A percentile compares a stretch with the other conserved stretches of the same genome.
phyloP scores from a whole-genome alignment of 2,113 vertebrate species.

The Erpornis zantholeuca region DNA sequence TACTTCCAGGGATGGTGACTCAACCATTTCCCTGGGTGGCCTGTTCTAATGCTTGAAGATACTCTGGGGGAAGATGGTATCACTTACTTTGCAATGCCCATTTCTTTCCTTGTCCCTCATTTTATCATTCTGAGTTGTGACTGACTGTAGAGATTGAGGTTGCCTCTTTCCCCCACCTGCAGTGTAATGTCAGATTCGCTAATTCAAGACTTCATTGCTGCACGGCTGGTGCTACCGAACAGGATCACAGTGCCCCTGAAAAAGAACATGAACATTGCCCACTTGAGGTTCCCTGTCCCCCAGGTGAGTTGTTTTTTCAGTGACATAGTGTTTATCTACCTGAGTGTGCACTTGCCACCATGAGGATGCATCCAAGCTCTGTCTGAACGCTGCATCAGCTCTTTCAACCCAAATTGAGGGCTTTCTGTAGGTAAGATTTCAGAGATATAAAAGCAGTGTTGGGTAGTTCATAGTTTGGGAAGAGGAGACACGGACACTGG shows the following conservation, averaged over 20 bases:
- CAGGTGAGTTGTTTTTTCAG: constrained; percentile 78
- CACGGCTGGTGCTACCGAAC: constrained; percentile 92
- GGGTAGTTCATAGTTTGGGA: neutral
- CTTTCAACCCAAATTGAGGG: neutral
- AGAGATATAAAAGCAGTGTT: neutral
- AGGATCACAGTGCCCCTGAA: constrained; percentile 91
- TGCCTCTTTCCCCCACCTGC: neutral
- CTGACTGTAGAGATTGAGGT: neutral
- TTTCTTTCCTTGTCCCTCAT: neutral
- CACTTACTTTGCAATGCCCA: neutral
- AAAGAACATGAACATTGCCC: constrained; percentile 86
- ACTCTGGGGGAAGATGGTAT: neutral
- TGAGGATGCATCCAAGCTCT: neutral
- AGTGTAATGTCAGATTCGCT: constrained; percentile 85
- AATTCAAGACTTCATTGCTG: constrained; percentile 87
- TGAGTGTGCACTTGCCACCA: fast-evolving
- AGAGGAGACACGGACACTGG: fast-evolving
- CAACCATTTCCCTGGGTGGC: neutral
- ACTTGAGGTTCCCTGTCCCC: constrained; percentile 90
- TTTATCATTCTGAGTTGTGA: neutral
- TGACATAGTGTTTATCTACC: neutral
- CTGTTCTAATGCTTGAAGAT: neutral
- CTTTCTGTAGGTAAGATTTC: neutral
- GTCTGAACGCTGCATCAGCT: neutral
- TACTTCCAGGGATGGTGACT: neutral